These are phyloP conservation scores for Vandiemenella viatica DNA, from an alignment of 2,888 invertebrate genomes.

Conservation along the genomic window DNA sequence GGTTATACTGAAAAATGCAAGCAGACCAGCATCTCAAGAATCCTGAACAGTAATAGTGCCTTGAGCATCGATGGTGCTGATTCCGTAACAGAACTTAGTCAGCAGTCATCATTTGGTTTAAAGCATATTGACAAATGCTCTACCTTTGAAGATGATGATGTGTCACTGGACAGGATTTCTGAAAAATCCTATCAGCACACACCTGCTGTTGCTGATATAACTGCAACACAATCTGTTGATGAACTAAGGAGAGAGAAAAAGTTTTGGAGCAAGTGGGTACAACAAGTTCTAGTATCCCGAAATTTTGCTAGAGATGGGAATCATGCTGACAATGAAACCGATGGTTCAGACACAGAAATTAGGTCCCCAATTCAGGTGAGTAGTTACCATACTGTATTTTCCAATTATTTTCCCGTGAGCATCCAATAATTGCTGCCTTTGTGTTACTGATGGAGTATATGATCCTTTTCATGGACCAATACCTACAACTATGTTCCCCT, in stretches of 20 bases:
- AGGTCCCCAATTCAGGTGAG: not conserved
- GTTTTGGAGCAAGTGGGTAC: slow-evolving; percentile 4
- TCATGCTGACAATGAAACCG: slow-evolving; percentile 8
- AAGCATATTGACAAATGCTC: not conserved
- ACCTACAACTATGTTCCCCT: too few relatives aligned
- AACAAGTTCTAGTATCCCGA: not conserved
- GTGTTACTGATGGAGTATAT: too few relatives aligned
- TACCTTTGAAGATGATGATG: not conserved
- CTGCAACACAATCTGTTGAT: not conserved
- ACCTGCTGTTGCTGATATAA: not conserved
- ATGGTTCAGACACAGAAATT: slow-evolving; percentile 3
- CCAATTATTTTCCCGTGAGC: not conserved
- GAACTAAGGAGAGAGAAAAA: not conserved
- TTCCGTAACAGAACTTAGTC: not conserved
- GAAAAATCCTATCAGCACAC: not conserved
- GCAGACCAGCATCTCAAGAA: not conserved
- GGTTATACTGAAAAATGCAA: not conserved
- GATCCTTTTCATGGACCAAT: too few relatives aligned
- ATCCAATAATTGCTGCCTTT: too few relatives aligned
- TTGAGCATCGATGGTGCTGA: too few relatives aligned
- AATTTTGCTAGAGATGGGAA: slow-evolving; percentile 4
- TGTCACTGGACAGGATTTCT: not conserved
- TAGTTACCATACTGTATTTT: too few relatives aligned
- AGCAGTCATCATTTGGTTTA: not conserved
- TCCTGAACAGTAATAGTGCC: not conserved